These are phyloP conservation scores for Gymnothorax javanicus DNA, from an alignment of 2,797 vertebrate species.

Conservation along the genomic window DNA sequence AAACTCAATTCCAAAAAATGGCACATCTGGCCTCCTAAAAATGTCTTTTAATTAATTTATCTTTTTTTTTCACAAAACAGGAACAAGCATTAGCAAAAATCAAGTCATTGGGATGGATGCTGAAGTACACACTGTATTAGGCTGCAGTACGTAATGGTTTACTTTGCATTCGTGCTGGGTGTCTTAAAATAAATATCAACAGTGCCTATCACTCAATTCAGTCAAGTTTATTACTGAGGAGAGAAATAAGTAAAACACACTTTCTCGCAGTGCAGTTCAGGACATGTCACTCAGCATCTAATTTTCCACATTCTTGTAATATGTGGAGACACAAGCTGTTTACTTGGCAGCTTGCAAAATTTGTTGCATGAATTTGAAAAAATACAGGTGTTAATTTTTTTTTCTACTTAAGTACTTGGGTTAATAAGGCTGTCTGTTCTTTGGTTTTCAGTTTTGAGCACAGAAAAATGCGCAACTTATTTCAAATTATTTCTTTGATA, in stretches of 20 bases:
- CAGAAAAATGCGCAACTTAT: not conserved
- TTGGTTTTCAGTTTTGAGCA: not conserved
- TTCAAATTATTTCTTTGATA: not conserved
- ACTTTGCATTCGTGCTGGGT: not conserved
- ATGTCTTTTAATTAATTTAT: not conserved
- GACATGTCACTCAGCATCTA: not conserved
- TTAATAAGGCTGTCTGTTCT: not conserved
- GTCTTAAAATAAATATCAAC: not conserved
- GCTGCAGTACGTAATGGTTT: not conserved
- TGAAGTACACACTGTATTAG: not conserved
- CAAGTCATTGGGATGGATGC: not conserved
- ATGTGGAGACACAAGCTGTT: not conserved
- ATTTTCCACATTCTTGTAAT: not conserved
- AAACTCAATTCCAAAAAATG: not conserved
- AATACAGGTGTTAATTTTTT: not conserved
- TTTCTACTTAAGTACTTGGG: not conserved
- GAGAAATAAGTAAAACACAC: not conserved
- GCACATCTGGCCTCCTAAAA: not conserved
- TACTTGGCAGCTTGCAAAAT: constrained; percentile 2
- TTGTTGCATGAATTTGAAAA: not conserved
- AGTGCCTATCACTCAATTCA: not conserved
- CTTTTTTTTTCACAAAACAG: not conserved
- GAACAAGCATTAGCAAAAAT: not conserved
- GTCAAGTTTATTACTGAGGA: not conserved
- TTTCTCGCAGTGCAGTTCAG: not conserved